phyloP scores from a whole-genome alignment of 2,797 vertebrate genomes.

The Trematomus bernacchii region DNA sequence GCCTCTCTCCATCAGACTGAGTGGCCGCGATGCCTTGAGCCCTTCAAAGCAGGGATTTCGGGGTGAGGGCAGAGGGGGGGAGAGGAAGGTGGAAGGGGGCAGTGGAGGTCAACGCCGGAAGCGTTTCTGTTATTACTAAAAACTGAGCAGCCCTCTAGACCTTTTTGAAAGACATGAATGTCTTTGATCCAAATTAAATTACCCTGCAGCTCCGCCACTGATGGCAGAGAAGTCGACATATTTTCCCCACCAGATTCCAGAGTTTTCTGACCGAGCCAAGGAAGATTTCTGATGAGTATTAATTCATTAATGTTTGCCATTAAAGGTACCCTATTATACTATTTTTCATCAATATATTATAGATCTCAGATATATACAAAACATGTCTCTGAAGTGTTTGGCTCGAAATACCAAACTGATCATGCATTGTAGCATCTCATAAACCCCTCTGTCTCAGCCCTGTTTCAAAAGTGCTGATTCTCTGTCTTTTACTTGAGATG shows the following conservation, averaged over 20 bases:
- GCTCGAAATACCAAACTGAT: too few species aligned
- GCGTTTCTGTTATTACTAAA: slow-evolving; percentile 82
- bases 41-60: slow-evolving; percentile 62
- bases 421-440: too few species aligned
- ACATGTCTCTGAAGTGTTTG: too few species aligned
- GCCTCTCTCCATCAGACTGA: slow-evolving; percentile 44
- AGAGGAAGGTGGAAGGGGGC: slow-evolving; percentile 34
- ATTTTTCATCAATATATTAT: too few species aligned
- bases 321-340: not conserved
- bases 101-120: slow-evolving; percentile 73
- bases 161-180: slow-evolving; percentile 66
- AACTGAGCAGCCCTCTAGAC: slow-evolving; percentile 70
- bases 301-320: slow-evolving; percentile 7
- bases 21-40: slow-evolving; percentile 33
- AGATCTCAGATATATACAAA: too few species aligned
- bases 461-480: too few species aligned
- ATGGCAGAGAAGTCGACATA: slow-evolving; percentile 17
- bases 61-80: slow-evolving; percentile 20
- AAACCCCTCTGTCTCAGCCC: too few species aligned
- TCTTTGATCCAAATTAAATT: slow-evolving; percentile 82
- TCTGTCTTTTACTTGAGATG: too few species aligned
- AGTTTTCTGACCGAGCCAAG: not conserved
- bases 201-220: slow-evolving; percentile 43
- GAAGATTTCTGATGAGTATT: slow-evolving; percentile 26
- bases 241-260: slow-evolving; percentile 30